Conservation (phyloP, 1,140 invertebrate species). For the Drosophila erecta region DNA sequence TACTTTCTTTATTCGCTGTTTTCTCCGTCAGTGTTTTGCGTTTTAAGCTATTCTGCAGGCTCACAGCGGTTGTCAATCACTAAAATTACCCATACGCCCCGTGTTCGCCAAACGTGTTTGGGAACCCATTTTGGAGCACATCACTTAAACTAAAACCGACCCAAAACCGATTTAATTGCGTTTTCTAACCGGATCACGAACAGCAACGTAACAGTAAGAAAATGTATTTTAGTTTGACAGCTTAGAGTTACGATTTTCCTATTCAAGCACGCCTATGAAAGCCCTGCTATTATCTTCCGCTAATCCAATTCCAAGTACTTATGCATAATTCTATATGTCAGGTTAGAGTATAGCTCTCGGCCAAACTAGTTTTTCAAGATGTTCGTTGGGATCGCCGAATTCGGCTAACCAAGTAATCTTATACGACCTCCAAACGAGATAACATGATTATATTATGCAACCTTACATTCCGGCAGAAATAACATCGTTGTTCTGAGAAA, state of each 20-base stretch:
- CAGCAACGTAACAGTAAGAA: not conserved
- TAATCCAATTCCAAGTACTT: not conserved
- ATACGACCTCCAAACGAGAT: no score
- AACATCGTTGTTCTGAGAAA: not conserved
- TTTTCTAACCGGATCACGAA: constrained; percentile 7
- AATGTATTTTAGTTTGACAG: constrained; percentile 14
- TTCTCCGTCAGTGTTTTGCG: not conserved
- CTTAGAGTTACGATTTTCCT: constrained; percentile 3
- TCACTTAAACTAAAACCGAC: constrained; percentile 31
- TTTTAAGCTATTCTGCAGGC: constrained; percentile 5
- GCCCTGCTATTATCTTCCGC: not conserved
- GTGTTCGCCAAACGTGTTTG: constrained; percentile 77
- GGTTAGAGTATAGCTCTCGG: not conserved
- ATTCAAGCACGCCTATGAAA: constrained; percentile 13
- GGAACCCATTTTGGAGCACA: constrained; percentile 54
- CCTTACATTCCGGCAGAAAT: no score
- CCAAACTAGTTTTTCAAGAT: no score
- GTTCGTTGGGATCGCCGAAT: no score
- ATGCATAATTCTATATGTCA: not conserved
- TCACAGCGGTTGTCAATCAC: constrained; percentile 40
- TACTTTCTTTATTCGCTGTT: no score
- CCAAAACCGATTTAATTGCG: constrained; percentile 24
- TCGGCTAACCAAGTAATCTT: no score
- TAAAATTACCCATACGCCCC: constrained; percentile 72
- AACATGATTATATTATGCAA: no score